phyloP scores from a whole-genome alignment of 2,888 invertebrate species.

The Pheosia tremula region DNA sequence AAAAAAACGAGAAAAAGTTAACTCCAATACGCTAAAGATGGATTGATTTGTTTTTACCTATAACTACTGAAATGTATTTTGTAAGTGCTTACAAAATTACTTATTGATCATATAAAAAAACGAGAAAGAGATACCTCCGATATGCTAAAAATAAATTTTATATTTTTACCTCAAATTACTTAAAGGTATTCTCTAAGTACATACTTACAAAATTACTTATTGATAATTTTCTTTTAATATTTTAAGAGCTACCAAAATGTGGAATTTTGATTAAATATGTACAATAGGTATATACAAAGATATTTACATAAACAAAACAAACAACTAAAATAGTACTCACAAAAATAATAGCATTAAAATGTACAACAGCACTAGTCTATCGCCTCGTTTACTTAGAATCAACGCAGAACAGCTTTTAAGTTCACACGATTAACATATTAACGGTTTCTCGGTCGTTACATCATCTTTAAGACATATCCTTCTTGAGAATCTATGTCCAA shows the following conservation, averaged over 20 bases:
- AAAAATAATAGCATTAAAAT: neutral
- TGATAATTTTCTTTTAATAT: too few species aligned
- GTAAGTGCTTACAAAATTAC: too few species aligned
- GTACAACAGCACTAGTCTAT: neutral
- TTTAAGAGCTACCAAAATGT: too few species aligned
- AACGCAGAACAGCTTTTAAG: conserved; percentile 10
- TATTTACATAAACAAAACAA: too few species aligned
- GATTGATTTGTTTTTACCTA: too few species aligned
- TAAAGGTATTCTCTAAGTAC: too few species aligned
- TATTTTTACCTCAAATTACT: too few species aligned
- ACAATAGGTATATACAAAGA: too few species aligned
- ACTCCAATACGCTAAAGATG: neutral
- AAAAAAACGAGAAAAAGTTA: neutral
- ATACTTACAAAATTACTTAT: too few species aligned
- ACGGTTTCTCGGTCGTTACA: conserved; percentile 38
- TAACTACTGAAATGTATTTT: too few species aligned
- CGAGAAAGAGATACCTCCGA: neutral
- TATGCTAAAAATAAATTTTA: neutral
- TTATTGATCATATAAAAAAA: neutral
- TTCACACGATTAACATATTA: conserved; percentile 53
- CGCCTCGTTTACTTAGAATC: conserved; percentile 1
- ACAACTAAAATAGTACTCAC: too few species aligned
- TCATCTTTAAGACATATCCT: conserved; percentile 45
- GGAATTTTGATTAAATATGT: too few species aligned
- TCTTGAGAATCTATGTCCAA: conserved; percentile 37